Evolutionary conservation across 2,797 vertebrate genomes (phyloP).

Genomic region (Hapalemur alaotrensis): DNA sequence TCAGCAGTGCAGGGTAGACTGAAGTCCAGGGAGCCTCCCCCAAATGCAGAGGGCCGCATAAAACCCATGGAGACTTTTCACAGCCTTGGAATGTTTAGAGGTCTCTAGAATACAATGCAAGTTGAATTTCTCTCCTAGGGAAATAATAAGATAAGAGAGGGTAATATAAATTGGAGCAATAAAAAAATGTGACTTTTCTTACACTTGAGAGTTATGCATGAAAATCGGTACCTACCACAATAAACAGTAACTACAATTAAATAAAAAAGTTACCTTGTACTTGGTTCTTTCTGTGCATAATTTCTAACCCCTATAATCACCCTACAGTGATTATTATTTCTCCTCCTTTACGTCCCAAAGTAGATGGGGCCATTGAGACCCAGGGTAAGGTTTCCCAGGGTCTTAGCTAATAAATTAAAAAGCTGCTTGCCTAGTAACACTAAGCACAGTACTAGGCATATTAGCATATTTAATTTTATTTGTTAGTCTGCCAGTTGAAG

Average conservation of each 20-base stretch:
- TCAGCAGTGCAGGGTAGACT: not conserved
- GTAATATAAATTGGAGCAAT: not conserved
- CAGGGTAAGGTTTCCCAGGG: not conserved
- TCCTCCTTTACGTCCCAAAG: not conserved
- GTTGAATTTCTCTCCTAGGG: not conserved
- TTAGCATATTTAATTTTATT: not conserved
- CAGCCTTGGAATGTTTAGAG: not conserved
- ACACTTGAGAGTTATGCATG: not conserved
- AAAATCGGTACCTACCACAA: not conserved
- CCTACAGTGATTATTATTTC: not conserved
- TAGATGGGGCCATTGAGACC: not conserved
- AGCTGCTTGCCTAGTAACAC: not conserved
- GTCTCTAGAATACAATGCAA: not conserved
- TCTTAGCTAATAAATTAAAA: slow-evolving; percentile 26
- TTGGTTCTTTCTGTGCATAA: not conserved
- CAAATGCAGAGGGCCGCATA: not conserved
- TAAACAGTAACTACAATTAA: not conserved
- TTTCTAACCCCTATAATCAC: not conserved
- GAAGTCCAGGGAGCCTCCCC: not conserved
- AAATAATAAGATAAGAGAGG: not conserved
- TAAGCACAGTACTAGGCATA: not conserved
- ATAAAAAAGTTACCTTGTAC: not conserved
- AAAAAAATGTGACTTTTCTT: not conserved
- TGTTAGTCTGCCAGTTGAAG: not conserved
- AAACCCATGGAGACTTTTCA: not conserved